Conservation (phyloP, 23 tunicate genomes). For the Botrylloides violaceus region DNA sequence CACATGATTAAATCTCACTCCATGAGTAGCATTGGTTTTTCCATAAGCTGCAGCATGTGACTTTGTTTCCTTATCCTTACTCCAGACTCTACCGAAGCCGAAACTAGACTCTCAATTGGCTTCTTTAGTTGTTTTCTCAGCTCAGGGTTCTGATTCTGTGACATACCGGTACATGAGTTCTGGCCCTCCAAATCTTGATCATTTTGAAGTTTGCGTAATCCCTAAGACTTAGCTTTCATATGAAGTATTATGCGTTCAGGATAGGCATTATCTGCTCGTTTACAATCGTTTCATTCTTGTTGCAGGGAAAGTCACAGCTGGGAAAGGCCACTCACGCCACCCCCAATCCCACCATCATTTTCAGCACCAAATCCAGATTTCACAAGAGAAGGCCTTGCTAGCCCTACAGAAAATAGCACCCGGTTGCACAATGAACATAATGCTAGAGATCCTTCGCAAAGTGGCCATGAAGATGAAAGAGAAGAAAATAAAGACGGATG, state of each 20-base stretch:
- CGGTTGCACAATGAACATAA: not conserved
- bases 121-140: too few species aligned
- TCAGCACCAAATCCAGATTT: conserved; percentile 22
- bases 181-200: too few species aligned
- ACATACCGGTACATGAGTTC: too few species aligned
- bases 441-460: not conserved
- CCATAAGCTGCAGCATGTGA: not conserved
- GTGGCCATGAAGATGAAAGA: not conserved
- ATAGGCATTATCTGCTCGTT: not conserved
- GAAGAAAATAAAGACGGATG: not conserved
- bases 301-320: not conserved
- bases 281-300: not conserved
- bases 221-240: too few species aligned
- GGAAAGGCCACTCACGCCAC: conserved; percentile 58
- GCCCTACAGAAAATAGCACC: conserved; percentile 19
- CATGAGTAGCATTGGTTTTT: too few species aligned
- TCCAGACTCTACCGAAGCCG: too few species aligned
- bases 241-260: too few species aligned
- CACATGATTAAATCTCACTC: conserved; percentile 9
- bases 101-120: too few species aligned
- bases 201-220: too few species aligned
- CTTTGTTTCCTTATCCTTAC: not conserved
- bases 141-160: too few species aligned
- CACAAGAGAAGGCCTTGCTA: conserved; percentile 15
- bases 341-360: conserved; percentile 69